A percentile compares a stretch with the other conserved stretches of the same genome.
These are phyloP conservation scores for Drosophila nasuta DNA, from an alignment of 1,140 invertebrate genomes.

Conservation along the genomic window DNA sequence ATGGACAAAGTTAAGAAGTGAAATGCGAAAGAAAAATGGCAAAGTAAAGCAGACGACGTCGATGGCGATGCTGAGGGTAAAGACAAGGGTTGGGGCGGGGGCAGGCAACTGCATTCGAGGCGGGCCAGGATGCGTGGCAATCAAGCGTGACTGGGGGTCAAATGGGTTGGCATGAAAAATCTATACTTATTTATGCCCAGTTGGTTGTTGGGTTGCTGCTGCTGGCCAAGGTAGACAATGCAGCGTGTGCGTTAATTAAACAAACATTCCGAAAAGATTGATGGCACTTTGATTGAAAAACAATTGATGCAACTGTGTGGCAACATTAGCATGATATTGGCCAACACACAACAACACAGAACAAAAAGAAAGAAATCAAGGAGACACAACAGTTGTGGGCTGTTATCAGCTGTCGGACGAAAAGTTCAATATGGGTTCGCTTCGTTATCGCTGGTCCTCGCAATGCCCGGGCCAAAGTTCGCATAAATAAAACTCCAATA, in stretches of 20 bases:
- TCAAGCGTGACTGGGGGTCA: conserved; percentile 75
- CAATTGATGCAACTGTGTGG: conserved; percentile 82
- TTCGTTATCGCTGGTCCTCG: not conserved
- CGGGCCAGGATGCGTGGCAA: conserved; percentile 51
- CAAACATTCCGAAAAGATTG: conserved; percentile 81
- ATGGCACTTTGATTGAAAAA: conserved; percentile 83
- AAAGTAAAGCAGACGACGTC: conserved; percentile 24
- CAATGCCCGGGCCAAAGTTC: conserved; percentile 61
- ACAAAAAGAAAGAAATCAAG: too few relatives aligned
- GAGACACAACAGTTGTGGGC: conserved; percentile 32
- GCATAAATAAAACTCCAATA: conserved; percentile 79
- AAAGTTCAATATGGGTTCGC: conserved; percentile 60
- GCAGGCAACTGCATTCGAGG: conserved; percentile 38
- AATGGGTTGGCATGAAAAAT: conserved; percentile 70
- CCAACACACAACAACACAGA: conserved; percentile 20
- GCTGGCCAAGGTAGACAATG: conserved; percentile 53
- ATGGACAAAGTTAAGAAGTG: conserved; percentile 79
- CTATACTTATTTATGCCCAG: conserved; percentile 39
- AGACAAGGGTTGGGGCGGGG: conserved; percentile 10
- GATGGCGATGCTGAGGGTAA: conserved; percentile 7
- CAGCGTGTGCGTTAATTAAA: conserved; percentile 73
- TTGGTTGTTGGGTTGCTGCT: conserved; percentile 12
- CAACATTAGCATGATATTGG: conserved; percentile 83
- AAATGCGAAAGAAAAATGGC: conserved; percentile 82
- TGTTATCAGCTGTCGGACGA: conserved; percentile 71